These are phyloP conservation scores for Rhyzopertha dominica DNA, from an alignment of 1,140 invertebrate species.

Conservation along the genomic window DNA sequence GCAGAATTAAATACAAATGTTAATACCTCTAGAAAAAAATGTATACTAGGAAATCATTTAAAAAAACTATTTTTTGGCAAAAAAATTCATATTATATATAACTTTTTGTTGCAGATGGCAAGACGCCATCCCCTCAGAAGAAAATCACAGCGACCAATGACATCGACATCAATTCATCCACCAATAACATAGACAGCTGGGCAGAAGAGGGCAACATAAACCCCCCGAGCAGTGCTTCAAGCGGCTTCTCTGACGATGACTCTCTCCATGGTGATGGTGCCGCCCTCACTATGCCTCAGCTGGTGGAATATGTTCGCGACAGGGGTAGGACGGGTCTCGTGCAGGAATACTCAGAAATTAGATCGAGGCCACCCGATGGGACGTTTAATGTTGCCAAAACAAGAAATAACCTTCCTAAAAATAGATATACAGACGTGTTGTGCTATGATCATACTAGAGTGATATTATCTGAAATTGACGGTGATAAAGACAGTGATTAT, in stretches of 20 bases:
- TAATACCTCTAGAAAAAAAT: neutral
- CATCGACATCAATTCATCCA: constrained; percentile 36
- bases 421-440: constrained; percentile 93
- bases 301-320: constrained; percentile 69
- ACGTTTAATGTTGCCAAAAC: constrained; percentile 77
- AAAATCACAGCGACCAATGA: constrained; percentile 27
- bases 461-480: constrained; percentile 65
- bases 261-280: constrained; percentile 66
- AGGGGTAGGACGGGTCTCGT: constrained; percentile 73
- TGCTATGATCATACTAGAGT: constrained; percentile 95
- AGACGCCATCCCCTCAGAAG: constrained; percentile 41
- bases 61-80: too few relatives aligned
- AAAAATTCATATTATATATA: neutral
- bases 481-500: constrained; percentile 80
- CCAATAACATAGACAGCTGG: constrained; percentile 40
- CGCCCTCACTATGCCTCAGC: constrained; percentile 61
- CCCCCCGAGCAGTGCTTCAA: constrained; percentile 71
- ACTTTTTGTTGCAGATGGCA: constrained; percentile 34
- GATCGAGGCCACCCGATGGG: constrained; percentile 73
- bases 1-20: neutral
- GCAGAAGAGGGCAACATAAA: constrained; percentile 47
- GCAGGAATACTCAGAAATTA: constrained; percentile 81
- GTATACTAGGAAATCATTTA: too few relatives aligned
- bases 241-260: constrained; percentile 84
- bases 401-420: constrained; percentile 82